Evolutionary conservation across 2,888 invertebrate genomes (phyloP).

Genomic region (Pseudococcus jackbeardsleyi): DNA sequence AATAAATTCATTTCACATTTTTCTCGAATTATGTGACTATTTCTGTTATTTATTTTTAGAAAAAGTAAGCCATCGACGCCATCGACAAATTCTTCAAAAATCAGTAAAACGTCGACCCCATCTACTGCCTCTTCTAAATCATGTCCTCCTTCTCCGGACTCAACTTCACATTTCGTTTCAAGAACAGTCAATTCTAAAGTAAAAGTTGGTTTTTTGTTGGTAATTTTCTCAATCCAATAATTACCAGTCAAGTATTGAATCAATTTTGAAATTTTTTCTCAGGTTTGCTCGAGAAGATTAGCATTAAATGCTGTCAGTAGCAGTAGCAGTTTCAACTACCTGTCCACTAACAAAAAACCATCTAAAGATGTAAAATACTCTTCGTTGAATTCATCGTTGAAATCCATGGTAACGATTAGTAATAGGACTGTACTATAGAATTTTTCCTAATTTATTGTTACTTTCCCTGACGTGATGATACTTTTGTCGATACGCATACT

Average conservation of each 20-base stretch:
- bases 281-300: conserved; percentile 17
- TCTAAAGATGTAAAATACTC: conserved; percentile 16
- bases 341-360: background rate
- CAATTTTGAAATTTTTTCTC: background rate
- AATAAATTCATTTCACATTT: background rate
- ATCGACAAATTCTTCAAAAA: background rate
- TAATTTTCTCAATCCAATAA: background rate
- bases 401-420: conserved; percentile 28
- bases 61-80: background rate
- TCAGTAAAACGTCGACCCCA: background rate
- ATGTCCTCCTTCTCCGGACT: conserved; percentile 33
- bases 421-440: background rate
- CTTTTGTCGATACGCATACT: conserved; percentile 4
- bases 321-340: conserved; percentile 11
- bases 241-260: background rate
- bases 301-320: conserved; percentile 35
- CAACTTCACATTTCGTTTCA: background rate
- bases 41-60: background rate
- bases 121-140: background rate
- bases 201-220: background rate
- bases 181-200: background rate
- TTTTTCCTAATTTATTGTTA: background rate
- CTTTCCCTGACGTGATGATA: conserved; percentile 20
- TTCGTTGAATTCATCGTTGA: background rate
- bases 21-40: background rate